A percentile compares a stretch with the other conserved stretches of the same genome.
These are phyloP conservation scores for Neosalanx taihuensis DNA, from an alignment of 2,797 vertebrate species.

Conservation along the genomic window DNA sequence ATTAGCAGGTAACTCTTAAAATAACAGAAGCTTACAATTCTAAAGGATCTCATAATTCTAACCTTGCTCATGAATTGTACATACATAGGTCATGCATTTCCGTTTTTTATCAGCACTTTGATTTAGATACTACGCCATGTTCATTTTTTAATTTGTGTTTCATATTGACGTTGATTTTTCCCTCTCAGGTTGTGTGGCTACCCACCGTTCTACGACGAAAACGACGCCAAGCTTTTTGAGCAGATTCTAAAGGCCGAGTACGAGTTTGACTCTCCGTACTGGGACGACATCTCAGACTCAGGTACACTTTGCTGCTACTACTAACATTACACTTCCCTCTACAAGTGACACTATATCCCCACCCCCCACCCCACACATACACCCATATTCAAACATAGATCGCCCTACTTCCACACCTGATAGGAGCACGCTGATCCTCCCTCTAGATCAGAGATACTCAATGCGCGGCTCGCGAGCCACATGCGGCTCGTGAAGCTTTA, in stretches of 20 bases:
- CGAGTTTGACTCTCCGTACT: slow-evolving; percentile 97
- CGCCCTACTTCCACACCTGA: neutral
- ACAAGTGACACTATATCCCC: too few species aligned
- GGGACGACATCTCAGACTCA: slow-evolving; percentile 97
- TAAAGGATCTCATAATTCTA: too few species aligned
- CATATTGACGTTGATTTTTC: too few species aligned
- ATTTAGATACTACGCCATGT: neutral
- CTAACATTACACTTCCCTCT: too few species aligned
- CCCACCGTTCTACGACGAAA: slow-evolving; percentile 96
- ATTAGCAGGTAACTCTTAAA: too few species aligned
- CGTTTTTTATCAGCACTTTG: neutral
- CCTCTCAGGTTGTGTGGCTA: slow-evolving; percentile 85
- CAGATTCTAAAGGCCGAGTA: slow-evolving; percentile 96
- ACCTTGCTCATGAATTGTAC: too few species aligned
- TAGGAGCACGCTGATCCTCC: too few species aligned
- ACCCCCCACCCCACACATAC: neutral
- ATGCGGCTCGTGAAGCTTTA: too few species aligned
- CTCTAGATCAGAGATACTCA: too few species aligned
- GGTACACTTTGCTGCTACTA: slow-evolving; percentile 66
- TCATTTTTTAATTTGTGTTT: neutral
- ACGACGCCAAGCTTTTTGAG: slow-evolving; percentile 95
- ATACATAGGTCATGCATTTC: neutral
- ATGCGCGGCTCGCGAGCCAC: too few species aligned
- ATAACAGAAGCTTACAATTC: too few species aligned
- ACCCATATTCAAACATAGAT: neutral